phyloP scores from a whole-genome alignment of 2,797 vertebrate genomes.

The Basileuterus tristriatus region DNA sequence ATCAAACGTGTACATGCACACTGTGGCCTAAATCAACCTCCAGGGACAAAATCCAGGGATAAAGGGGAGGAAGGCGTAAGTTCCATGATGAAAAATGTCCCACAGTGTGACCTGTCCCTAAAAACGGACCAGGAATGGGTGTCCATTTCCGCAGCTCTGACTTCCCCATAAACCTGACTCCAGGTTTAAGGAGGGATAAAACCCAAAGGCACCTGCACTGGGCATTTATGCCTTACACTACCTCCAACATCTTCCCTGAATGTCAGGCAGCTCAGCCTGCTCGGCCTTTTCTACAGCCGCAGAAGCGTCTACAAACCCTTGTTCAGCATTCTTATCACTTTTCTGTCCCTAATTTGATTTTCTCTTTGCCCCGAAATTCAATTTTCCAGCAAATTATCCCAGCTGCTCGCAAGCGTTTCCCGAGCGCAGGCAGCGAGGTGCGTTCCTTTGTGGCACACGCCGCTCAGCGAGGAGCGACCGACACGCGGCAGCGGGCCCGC shows the following conservation, averaged over 20 bases:
- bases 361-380: background rate
- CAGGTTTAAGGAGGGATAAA: background rate
- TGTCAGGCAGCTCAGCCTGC: background rate
- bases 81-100: rapidly evolving
- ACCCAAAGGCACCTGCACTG: background rate
- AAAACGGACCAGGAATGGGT: rapidly evolving
- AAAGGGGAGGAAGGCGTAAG: rapidly evolving
- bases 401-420: background rate
- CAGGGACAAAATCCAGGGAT: background rate
- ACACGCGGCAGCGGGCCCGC: background rate
- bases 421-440: background rate
- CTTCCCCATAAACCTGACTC: background rate
- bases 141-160: background rate
- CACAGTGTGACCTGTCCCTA: background rate
- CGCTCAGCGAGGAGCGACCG: background rate
- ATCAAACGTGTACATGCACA: rapidly evolving
- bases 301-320: background rate
- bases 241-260: background rate
- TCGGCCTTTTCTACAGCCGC: background rate
- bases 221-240: background rate
- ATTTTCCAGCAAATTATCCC: conserved; percentile 12
- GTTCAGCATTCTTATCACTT: conserved; percentile 33
- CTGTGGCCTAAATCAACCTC: background rate
- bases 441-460: background rate
- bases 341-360: conserved; percentile 16